Evolutionary conservation across 1,140 invertebrate species (phyloP), one percentile per base, ranked within the genome.

Genomic region (Cataglyphis hispanica): DNA sequence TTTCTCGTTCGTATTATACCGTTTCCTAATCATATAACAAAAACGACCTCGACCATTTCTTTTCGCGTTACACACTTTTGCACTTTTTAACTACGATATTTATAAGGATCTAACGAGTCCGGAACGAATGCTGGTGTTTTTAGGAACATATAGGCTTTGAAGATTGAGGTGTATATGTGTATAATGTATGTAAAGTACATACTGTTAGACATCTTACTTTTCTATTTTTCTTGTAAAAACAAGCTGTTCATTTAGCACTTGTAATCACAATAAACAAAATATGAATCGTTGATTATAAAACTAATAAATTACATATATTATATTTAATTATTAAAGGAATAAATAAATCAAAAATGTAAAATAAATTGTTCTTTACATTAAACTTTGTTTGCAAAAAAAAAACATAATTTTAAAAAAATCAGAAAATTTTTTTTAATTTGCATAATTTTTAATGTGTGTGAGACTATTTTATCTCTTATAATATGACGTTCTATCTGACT

Each of bases 1-100:
- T 72, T 56, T 75, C 83, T 63, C 89, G 85, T 89, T 40, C 22
- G 40, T 13, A 25, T n/a, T 40, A 60, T 27, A 77, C 70, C 63
- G 75, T 53, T 86, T 86, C 31, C 56, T 16, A 6, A 85, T 78
- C 11, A 5, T 11, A 43, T 11, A 13, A 85, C 34, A 76, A 84
- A 84, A 84, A 61, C n/a, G 11, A 16, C 43, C 11, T 64, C 11
- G 16, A 50, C 46, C 1, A 40, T 19, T 40, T 77, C 78, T 90
- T 90, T 34, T 50, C 40, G 40, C 40, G 25, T 37, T 88, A 34
- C 0, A 4, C 11, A 77, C 76, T 80, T 89, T 66, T 53, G 53
- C 46, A 40, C 13, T 66, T 86, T 85, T 81, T 46, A 50, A 85
- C 46, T 16, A 27, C 56, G 61, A 25, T 67, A 64, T 40, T 27